A percentile compares a stretch with the other conserved stretches of the same genome.
phyloP scores from a whole-genome alignment of 2,797 vertebrate genomes.

The Stomatorhinus walkeri region DNA sequence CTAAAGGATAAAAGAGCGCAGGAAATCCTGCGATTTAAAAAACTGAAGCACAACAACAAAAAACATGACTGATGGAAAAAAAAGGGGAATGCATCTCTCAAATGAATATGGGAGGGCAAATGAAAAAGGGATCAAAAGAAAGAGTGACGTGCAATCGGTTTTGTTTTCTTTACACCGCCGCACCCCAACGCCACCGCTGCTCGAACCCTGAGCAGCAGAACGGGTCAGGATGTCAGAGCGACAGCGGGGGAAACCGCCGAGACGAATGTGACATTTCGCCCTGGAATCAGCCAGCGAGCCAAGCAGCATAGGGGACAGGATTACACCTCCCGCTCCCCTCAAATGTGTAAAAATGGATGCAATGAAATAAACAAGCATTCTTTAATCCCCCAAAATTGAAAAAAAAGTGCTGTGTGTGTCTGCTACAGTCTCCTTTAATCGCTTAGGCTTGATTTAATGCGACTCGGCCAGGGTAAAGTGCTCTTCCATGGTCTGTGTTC shows the following conservation, averaged over 20 bases:
- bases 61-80: neutral
- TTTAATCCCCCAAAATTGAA: conserved; percentile 12
- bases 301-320: neutral
- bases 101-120: neutral
- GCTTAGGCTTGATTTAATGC: neutral
- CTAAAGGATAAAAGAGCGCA: conserved; percentile 20
- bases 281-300: neutral
- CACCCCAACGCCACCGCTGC: neutral
- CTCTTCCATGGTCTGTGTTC: conserved; percentile 25
- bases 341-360: conserved; percentile 17
- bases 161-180: neutral
- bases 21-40: conserved; percentile 11
- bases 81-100: neutral
- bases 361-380: conserved; percentile 11
- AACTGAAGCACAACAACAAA: neutral
- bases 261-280: conserved; percentile 16
- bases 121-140: neutral
- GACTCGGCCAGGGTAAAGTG: conserved; percentile 19
- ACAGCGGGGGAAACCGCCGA: neutral
- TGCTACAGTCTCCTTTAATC: neutral
- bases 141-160: neutral
- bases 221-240: conserved; percentile 18
- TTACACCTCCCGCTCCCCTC: neutral
- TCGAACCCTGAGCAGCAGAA: neutral
- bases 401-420: neutral